Percentiles rank a stretch among this genome's conserved stretches.
Conservation (phyloP, 2,888 invertebrate genomes). For the Eurytoma adleriae region DNA sequence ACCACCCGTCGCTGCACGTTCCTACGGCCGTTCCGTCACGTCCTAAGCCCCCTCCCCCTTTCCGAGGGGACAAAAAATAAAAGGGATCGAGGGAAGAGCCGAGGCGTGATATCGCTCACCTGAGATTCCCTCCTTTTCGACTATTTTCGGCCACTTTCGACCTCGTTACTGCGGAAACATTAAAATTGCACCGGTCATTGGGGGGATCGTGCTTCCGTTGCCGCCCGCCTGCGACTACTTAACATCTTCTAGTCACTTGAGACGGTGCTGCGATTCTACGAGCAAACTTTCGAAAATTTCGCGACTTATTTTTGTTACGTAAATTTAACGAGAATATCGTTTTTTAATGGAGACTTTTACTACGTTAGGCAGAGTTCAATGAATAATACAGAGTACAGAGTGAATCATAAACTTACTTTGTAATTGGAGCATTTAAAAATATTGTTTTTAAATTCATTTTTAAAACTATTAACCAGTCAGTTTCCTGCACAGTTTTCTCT, state of each 20-base stretch:
- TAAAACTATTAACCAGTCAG: no score
- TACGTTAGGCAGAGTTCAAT: no score
- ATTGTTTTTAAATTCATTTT: no score
- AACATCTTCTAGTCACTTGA: conserved; percentile 5
- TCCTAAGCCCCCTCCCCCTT: no score
- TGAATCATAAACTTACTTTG: no score
- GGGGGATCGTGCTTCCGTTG: not conserved
- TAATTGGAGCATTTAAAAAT: no score
- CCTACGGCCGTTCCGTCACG: conserved; percentile 19
- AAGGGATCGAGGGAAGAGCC: not conserved
- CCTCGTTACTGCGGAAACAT: conserved; percentile 40
- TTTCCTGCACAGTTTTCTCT: no score
- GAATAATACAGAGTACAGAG: no score
- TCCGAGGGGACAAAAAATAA: not conserved
- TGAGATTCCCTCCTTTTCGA: not conserved
- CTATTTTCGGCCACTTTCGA: conserved; percentile 17
- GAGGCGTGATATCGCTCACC: conserved; percentile 30
- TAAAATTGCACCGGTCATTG: conserved; percentile 35
- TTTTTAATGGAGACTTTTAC: no score
- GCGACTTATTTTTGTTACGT: no score
- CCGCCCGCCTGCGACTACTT: not conserved
- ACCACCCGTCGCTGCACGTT: conserved; percentile 14
- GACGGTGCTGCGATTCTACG: not conserved
- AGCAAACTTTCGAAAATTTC: not conserved
- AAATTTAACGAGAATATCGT: no score